Evolutionary conservation across 2,888 invertebrate species (phyloP), one percentile per base, ranked within the genome.

Genomic region (Pachycephus smyrnensis): DNA sequence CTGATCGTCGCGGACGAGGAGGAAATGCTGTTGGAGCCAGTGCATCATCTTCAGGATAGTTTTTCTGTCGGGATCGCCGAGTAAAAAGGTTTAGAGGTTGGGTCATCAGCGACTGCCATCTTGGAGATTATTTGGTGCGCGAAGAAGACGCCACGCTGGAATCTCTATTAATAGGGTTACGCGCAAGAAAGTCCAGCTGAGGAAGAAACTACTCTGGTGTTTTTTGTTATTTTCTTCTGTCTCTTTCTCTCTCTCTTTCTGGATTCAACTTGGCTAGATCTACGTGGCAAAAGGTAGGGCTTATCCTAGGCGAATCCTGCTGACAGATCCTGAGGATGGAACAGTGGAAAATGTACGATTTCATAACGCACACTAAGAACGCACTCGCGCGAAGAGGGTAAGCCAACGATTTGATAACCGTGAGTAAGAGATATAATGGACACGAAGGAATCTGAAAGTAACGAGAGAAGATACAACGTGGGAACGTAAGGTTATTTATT

Each of bases 11-110:
- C 11, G 36, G 74, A 37, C 68, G 71, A 31, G 71, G 12, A 33
- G 71, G 71, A 33, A 71, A 23, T 23, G 71, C 71, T 33, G 71
- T 33, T 23, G 68, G 35, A 73, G 68, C 36, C 73, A 55, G 35
- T 75, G 36, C 30, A 75, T 75, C 75, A 69, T 77, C 69, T 77
- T 75, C 75, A 75, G 69, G 32, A 40, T 35, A 69, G 30, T 77
- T 71, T 68, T 68, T 75, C 69, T 75, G 30, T 35, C 30, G 75
- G 71, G 6, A 15, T 40, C 69, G n/a, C 75, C 35, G 23, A 71
- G 32, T 31, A 69, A 77, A 71, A 77, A 77, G 75, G 75, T 77
- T 75, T 3, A 77, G 71, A 31, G 71, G 31, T 31, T 33, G 30
- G 32, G 75, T 75, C 68, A 75, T 75, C 75, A 68, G 75, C 40